Evolutionary conservation across 1,140 invertebrate genomes (phyloP), one percentile per base, ranked within the genome.

Genomic region (Galendromus occidentalis): DNA sequence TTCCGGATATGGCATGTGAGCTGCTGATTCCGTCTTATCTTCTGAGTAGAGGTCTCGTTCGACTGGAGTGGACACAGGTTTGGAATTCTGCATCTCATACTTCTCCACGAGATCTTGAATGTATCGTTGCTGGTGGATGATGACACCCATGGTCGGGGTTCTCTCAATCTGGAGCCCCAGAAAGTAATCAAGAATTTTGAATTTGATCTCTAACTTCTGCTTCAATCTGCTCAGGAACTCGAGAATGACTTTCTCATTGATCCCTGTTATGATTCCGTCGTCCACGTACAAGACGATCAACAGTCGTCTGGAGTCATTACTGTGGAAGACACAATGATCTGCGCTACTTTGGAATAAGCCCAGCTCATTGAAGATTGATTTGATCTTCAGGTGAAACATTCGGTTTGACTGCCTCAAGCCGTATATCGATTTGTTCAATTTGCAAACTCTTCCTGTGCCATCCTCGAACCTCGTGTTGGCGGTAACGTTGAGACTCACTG

Each of bases 371-470:
- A 39, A 39, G 9, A 39, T 39, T 39, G 33, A 39, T 9, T 39
- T 39, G 33, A 39, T 39, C 33, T 39, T 65, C 17, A 33, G 2
- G 70, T 75, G 71, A 72, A 72, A 72, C 64, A 69, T 42, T 30
- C 68, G 66, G 33, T 70, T 67, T 7, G 71, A 66, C 44, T 67
- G 65, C 22, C 41, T 67, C 2, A 67, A 29, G n/a, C 66, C 66
- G 25, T 67, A 67, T 2, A 67, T 67, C 7, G 29, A 28, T 22
- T 41, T 67, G 18, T 67, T 67, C n/a, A 67, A 18, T 17, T 68
- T 67, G n/a, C 66, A 67, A 7, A 65, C 66, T 18, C 70, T 47
- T 0, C 59, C 65, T 2, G 6, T 25, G 4, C n/a, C 4, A 44
- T 29, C 29, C 18, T 22, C 7, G 51, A 64, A 68, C 41, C 68